phyloP scores from a whole-genome alignment of 1,140 invertebrate genomes.

The Diprion similis region DNA sequence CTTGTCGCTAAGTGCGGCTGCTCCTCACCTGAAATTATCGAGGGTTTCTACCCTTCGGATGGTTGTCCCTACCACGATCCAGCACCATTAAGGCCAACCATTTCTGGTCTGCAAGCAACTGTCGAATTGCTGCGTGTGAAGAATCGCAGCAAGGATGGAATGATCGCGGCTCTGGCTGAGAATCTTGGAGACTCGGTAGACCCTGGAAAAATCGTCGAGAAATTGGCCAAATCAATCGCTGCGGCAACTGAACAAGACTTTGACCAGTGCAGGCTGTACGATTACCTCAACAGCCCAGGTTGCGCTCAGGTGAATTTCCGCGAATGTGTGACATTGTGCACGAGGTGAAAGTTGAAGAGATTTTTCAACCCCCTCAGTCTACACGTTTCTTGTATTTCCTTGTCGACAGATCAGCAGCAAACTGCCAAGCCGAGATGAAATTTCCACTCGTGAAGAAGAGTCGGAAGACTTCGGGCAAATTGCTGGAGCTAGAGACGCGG shows the following conservation, averaged over 20 bases:
- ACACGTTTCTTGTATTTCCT: too few species aligned
- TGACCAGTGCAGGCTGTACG: conserved; percentile 25
- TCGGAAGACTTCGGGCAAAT: conserved; percentile 3
- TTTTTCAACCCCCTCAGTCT: too few species aligned
- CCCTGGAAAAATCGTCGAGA: conserved; percentile 26
- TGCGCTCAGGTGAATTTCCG: not conserved
- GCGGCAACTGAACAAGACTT: conserved; percentile 21
- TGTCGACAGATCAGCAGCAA: too few species aligned
- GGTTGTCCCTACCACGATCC: not conserved
- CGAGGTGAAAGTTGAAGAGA: too few species aligned
- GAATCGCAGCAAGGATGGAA: conserved; percentile 29
- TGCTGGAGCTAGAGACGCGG: not conserved
- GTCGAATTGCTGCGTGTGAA: conserved; percentile 28
- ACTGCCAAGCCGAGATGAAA: too few species aligned
- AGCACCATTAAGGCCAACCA: conserved; percentile 18
- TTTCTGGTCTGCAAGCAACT: conserved; percentile 25
- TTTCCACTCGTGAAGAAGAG: not conserved
- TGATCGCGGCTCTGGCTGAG: conserved; percentile 29
- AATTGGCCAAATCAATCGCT: conserved; percentile 22
- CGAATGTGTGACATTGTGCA: too few species aligned
- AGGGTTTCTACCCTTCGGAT: not conserved
- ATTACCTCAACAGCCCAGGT: conserved; percentile 18
- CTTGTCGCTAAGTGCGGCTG: conserved; percentile 20
- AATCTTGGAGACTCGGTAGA: conserved; percentile 25
- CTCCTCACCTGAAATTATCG: not conserved